Conservation (phyloP, 2,113 vertebrate genomes). For the Neolamprologus longior region DNA sequence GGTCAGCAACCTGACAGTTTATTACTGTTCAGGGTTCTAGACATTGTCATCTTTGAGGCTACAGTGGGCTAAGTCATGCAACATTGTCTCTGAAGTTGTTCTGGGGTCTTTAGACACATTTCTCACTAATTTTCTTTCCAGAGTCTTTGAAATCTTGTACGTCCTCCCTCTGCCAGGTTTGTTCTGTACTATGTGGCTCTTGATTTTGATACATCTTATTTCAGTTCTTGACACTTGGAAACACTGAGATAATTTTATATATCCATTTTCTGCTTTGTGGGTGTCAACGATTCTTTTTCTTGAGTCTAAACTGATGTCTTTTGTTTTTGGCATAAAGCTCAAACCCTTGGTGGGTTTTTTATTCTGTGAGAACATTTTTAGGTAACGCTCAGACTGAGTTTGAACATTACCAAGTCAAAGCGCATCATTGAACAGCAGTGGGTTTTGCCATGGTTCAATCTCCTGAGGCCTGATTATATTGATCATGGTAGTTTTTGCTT, state of each 20-base stretch:
- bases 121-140: neutral
- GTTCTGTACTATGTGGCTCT: neutral
- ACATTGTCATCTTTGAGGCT: neutral
- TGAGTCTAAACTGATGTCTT: neutral
- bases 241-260: neutral
- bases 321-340: neutral
- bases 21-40: neutral
- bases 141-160: accelerated
- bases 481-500: neutral
- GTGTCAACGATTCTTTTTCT: neutral
- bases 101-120: neutral
- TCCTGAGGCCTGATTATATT: neutral
- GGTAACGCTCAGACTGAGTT: accelerated
- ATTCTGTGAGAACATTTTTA: neutral
- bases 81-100: neutral
- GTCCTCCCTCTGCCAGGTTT: accelerated
- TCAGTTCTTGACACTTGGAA: neutral
- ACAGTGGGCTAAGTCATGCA: neutral
- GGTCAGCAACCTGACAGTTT: accelerated
- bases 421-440: accelerated
- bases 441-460: accelerated
- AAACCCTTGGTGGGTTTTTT: neutral
- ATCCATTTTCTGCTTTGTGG: neutral
- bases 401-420: neutral
- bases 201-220: neutral